Percentiles rank a stretch among this genome's conserved stretches.
phyloP scores from a whole-genome alignment of 2,888 invertebrate species.

The Beris chalybata region DNA sequence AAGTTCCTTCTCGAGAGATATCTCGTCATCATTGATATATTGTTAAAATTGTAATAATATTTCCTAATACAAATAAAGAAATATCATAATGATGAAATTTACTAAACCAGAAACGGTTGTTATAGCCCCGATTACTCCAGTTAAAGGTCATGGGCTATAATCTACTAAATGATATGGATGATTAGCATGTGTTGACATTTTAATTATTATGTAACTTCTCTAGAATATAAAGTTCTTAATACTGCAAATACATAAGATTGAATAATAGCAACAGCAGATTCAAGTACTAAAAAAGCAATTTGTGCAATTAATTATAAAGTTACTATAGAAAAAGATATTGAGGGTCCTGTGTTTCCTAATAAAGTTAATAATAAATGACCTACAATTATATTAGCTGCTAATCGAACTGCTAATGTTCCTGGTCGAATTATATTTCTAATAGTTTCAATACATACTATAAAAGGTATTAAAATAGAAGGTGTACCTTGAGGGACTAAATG shows the following conservation, averaged over 20 bases:
- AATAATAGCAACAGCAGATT: conserved; percentile 62
- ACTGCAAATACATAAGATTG: conserved; percentile 65
- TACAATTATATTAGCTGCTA: conserved; percentile 78
- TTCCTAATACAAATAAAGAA: no score
- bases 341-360: conserved; percentile 58
- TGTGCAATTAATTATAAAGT: conserved; percentile 52
- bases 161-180: conserved; percentile 69
- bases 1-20: conserved; percentile 67
- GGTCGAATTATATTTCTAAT: conserved; percentile 74
- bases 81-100: no score
- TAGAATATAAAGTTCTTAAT: conserved; percentile 67
- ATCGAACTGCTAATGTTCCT: conserved; percentile 68
- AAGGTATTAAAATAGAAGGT: conserved; percentile 65
- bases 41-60: conserved; percentile 52
- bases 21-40: conserved; percentile 73
- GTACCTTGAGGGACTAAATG: conserved; percentile 72
- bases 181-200: conserved; percentile 60
- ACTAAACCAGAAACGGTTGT: conserved; percentile 52
- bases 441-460: conserved; percentile 75
- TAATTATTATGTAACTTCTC: no score
- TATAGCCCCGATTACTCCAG: conserved; percentile 63
- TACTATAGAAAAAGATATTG: conserved; percentile 43
- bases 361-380: conserved; percentile 69
- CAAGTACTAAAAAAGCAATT: conserved; percentile 57
- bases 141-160: conserved; percentile 42